phyloP scores from a whole-genome alignment of 30 jellyfish, hydroid and myxozoan genomes.

The Hydractinia echinata region DNA sequence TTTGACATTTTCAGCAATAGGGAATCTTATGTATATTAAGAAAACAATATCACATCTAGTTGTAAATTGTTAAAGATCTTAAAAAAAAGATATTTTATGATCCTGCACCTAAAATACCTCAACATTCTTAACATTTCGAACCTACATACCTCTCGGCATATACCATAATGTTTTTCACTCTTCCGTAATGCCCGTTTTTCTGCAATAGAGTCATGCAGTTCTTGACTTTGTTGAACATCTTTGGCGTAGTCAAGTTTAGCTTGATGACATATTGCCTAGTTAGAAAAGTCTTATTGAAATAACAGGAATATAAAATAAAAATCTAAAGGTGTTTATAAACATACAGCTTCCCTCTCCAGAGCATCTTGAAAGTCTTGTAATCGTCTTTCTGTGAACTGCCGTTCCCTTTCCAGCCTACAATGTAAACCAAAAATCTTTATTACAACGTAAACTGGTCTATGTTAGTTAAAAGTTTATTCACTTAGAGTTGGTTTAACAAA shows the following conservation, averaged over 20 bases:
- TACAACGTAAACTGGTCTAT: too few species aligned
- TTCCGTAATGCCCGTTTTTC: slow-evolving; percentile 63
- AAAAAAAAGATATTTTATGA: too few species aligned
- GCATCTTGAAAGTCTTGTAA: slow-evolving; percentile 81
- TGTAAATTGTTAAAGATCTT: too few species aligned
- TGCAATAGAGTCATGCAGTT: slow-evolving; percentile 59
- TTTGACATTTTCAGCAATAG: too few species aligned
- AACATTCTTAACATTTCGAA: background rate
- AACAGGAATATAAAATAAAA: background rate
- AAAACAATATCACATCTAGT: too few species aligned
- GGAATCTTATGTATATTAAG: too few species aligned
- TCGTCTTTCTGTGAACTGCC: slow-evolving; percentile 81
- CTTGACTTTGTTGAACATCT: slow-evolving; percentile 52
- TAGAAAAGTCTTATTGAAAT: background rate
- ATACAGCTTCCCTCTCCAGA: slow-evolving; percentile 89
- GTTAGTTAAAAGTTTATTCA: too few species aligned
- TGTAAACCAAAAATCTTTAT: too few species aligned
- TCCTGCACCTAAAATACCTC: too few species aligned
- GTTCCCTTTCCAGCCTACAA: slow-evolving; percentile 55
- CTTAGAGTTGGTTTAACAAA: too few species aligned
- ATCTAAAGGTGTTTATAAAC: background rate
- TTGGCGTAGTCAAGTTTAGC: slow-evolving; percentile 73
- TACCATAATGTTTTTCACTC: slow-evolving; percentile 67
- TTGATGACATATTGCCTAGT: slow-evolving; percentile 84
- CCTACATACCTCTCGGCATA: slow-evolving; percentile 73